Evolutionary conservation across 2,888 invertebrate species (phyloP).

Genomic region (Drosophila birchii): DNA sequence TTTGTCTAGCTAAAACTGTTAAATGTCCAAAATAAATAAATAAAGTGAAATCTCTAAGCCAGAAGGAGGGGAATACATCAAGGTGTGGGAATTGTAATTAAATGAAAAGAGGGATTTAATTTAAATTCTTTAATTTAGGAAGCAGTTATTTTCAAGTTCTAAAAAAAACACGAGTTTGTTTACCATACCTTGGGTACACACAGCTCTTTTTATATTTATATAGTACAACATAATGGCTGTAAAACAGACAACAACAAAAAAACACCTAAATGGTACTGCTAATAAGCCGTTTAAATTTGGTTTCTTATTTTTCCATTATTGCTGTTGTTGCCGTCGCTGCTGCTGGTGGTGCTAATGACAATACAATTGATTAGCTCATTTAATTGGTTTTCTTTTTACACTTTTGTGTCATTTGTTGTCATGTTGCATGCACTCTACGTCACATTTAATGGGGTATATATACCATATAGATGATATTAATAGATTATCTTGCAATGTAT

Average conservation of each 20-base stretch:
- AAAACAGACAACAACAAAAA: slow-evolving; percentile 45
- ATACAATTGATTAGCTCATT: slow-evolving; percentile 82
- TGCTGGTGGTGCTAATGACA: slow-evolving; percentile 73
- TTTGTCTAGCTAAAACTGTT: slow-evolving; percentile 72
- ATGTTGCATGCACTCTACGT: slow-evolving; percentile 14
- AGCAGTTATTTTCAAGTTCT: neutral
- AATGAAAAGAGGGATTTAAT: neutral
- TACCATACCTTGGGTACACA: slow-evolving; percentile 12
- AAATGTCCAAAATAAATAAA: slow-evolving; percentile 54
- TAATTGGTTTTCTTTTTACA: slow-evolving; percentile 73
- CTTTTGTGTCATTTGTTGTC: slow-evolving; percentile 65
- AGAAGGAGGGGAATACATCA: accelerated
- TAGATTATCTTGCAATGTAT: neutral
- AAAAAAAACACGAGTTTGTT: neutral
- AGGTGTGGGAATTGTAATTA: neutral
- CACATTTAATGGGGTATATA: neutral
- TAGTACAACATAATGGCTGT: slow-evolving; percentile 25
- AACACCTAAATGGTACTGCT: slow-evolving; percentile 74
- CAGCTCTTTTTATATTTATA: neutral
- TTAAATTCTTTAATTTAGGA: neutral
- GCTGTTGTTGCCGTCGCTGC: slow-evolving; percentile 9
- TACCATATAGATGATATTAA: neutral
- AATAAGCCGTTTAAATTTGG: slow-evolving; percentile 79
- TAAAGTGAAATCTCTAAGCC: neutral
- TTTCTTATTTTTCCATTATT: slow-evolving; percentile 24